Conservation (phyloP, 2,888 invertebrate genomes). For the Agrypnus murinus region DNA sequence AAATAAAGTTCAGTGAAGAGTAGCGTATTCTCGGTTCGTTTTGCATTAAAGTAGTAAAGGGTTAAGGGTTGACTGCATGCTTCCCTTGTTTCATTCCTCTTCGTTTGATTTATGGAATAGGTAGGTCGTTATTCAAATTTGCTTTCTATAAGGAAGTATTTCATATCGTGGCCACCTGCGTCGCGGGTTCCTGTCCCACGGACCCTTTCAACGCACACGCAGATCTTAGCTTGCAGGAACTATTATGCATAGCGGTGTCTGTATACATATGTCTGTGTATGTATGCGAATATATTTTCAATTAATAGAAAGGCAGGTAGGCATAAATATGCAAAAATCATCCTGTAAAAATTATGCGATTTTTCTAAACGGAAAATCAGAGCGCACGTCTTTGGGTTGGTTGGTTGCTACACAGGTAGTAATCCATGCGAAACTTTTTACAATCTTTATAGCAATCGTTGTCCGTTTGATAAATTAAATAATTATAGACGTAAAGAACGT, state of each 20-base stretch:
- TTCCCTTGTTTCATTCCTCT: conserved; percentile 59
- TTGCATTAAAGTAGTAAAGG: conserved; percentile 55
- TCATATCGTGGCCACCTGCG: conserved; percentile 64
- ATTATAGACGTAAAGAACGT: neutral
- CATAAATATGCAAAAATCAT: conserved; percentile 24
- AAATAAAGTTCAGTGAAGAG: conserved; percentile 44
- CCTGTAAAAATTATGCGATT: conserved; percentile 9
- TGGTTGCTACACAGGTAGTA: conserved; percentile 4
- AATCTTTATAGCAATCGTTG: neutral
- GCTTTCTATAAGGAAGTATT: conserved; percentile 62
- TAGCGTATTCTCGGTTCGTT: conserved; percentile 34
- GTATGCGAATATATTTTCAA: conserved; percentile 29
- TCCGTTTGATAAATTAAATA: conserved; percentile 26
- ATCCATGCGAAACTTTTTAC: neutral
- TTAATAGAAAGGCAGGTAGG: conserved; percentile 32
- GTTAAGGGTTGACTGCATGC: conserved; percentile 56
- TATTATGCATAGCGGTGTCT: neutral
- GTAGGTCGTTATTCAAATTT: conserved; percentile 63
- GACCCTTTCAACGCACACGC: conserved; percentile 49
- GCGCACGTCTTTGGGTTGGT: conserved; percentile 16
- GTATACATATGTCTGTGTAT: conserved; percentile 10
- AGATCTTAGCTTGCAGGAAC: neutral
- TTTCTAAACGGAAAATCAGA: conserved; percentile 12
- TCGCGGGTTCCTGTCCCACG: conserved; percentile 63
- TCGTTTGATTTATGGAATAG: conserved; percentile 62